phyloP scores from a whole-genome alignment of 1,140 invertebrate species.

The Phthorimaea operculella region DNA sequence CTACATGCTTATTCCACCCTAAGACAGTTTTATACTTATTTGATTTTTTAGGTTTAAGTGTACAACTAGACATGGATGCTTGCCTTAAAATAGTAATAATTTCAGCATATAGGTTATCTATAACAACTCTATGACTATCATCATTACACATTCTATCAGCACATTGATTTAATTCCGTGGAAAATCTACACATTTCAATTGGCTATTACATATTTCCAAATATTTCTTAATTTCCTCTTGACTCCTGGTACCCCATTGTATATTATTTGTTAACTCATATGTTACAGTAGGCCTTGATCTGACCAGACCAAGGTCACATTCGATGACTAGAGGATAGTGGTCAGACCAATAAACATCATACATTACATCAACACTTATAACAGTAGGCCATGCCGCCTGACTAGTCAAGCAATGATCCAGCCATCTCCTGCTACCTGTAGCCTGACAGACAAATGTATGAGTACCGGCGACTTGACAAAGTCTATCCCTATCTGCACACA shows the following conservation, averaged over 20 bases:
- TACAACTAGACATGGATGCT: not conserved
- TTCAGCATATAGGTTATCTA: not conserved
- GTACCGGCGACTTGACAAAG: not conserved
- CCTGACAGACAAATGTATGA: slow-evolving; percentile 2
- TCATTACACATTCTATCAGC: not conserved
- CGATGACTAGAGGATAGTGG: not conserved
- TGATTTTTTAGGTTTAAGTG: not conserved
- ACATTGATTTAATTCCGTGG: not conserved
- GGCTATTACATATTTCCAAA: not conserved
- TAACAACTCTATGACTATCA: not conserved
- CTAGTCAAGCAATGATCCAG: slow-evolving; percentile 1
- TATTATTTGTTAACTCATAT: not conserved
- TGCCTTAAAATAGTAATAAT: not conserved
- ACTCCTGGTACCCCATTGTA: not conserved
- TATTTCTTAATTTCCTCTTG: not conserved
- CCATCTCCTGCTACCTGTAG: not conserved
- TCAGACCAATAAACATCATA: slow-evolving; percentile 1
- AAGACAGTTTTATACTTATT: not conserved
- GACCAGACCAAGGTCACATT: not conserved
- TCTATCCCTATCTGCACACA: not conserved
- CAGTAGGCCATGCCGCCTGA: not conserved
- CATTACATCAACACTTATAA: not conserved
- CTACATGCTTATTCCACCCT: not conserved
- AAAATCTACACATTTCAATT: slow-evolving; percentile 2
- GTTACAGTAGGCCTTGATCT: not conserved